Conservation (phyloP, 2,888 invertebrate genomes). For the Thumatha senex region DNA sequence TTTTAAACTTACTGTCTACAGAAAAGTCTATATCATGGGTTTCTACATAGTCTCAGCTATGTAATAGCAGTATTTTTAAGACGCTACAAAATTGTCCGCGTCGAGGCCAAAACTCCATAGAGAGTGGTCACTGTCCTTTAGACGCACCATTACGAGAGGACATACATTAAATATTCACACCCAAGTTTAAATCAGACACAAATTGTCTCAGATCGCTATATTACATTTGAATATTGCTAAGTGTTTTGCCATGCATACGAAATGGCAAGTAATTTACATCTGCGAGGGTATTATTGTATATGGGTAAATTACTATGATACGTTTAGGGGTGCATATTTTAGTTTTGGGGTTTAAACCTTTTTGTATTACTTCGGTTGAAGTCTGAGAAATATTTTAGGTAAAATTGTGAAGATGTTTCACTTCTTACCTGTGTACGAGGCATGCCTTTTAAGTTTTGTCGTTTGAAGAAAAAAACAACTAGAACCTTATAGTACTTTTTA, state of each 20-base stretch:
- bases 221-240: constrained; percentile 32
- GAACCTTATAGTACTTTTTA: no score
- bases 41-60: no score
- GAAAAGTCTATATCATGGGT: no score
- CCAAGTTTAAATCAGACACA: constrained; percentile 13
- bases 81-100: no score
- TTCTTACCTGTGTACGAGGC: no score
- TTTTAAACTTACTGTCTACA: no score
- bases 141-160: neutral
- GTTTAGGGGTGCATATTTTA: constrained; percentile 12
- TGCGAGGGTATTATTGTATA: constrained; percentile 7
- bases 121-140: neutral
- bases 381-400: no score
- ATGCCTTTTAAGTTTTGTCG: no score
- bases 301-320: constrained; percentile 13
- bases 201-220: constrained; percentile 21
- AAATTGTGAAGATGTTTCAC: no score
- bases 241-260: constrained; percentile 33
- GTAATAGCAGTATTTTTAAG: no score
- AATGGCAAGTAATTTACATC: constrained; percentile 19
- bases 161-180: neutral
- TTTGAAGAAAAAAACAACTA: no score
- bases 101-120: no score
- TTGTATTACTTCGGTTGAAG: neutral
- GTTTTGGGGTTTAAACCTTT: constrained; percentile 11